Evolutionary conservation across 2,888 invertebrate species (phyloP), one percentile per base, ranked within the genome.

Genomic region (Drosophila flavopinicola): DNA sequence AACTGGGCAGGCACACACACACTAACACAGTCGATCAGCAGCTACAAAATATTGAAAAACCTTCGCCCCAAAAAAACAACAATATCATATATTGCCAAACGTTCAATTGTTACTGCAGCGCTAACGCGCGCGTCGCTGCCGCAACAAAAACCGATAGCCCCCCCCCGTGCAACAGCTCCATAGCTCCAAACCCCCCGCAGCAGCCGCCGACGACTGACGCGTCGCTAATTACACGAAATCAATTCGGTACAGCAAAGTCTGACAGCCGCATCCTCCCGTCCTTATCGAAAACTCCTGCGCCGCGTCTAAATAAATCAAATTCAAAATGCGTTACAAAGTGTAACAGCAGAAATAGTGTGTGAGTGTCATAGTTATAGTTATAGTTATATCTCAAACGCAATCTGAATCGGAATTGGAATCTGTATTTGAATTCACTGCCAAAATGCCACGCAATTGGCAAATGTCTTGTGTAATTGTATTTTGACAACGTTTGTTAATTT

Each of bases 391-490:
- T 37, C 35, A 53, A 37, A 15, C 38, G 7, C 17, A 48, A 49
- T 56, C 24, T n/a, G 23, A 54, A 60, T 57, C 57, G 15, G 23
- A 27, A 57, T 51, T 45, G 25, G 48, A 48, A 42, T 66, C 54
- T 15, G 49, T 10, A 39, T 48, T 48, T 30, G 32, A 41, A 64
- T 63, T 63, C 66, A 67, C 71, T 71, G 71, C 71, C 71, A 70
- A 69, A 71, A 69, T 69, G 70, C 54, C 66, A 63, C 45, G 66
- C 61, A 70, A 63, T 66, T 70, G 66, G 70, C 70, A 38, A 58
- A 54, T 38, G 15, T 63, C 57, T 63, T 71, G 71, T 71, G 67
- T 63, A 71, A 71, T 71, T 71, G 25, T 49, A 60, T 56, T 69
- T 39, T 60, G 65, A 65, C 69, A 67, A 30, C 64, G 45, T 37